These are phyloP conservation scores for Xiphophorus hellerii DNA, from an alignment of 2,113 vertebrate species.

Conservation along the genomic window DNA sequence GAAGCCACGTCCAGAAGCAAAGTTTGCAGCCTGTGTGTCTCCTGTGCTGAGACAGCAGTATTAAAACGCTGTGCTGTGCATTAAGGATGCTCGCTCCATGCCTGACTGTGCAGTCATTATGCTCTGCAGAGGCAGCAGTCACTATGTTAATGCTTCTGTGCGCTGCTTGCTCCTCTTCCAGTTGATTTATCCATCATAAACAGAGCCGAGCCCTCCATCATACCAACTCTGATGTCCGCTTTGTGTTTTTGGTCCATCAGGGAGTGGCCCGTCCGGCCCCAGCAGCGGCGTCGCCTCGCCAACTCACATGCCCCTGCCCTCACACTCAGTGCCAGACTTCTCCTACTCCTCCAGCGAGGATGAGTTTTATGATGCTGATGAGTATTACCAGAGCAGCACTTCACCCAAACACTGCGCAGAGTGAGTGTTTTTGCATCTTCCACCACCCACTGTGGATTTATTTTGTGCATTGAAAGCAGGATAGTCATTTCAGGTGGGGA, in stretches of 20 bases:
- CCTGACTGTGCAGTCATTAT: conserved; percentile 38
- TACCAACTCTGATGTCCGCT: neutral
- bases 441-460: conserved; percentile 1
- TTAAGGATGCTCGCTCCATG: conserved; percentile 44
- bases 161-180: neutral
- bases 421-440: conserved; percentile 67
- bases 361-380: conserved; percentile 98
- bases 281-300: conserved; percentile 94
- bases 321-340: conserved; percentile 96
- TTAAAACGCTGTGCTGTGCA: conserved; percentile 63
- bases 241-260: conserved; percentile 61
- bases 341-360: conserved; percentile 99
- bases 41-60: conserved; percentile 63
- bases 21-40: conserved; percentile 34
- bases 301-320: conserved; percentile 92
- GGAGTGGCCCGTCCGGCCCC: conserved; percentile 92
- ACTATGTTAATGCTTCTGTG: conserved; percentile 17
- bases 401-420: conserved; percentile 93
- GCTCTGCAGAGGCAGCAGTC: conserved; percentile 53
- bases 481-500: conserved; percentile 1
- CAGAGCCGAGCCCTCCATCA: too few relatives aligned
- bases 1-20: conserved; percentile 12
- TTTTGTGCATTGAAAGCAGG: neutral
- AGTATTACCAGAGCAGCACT: conserved; percentile 93
- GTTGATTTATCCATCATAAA: neutral